phyloP scores from a whole-genome alignment of 2,888 invertebrate genomes.

The Heterodera filipjevi region DNA sequence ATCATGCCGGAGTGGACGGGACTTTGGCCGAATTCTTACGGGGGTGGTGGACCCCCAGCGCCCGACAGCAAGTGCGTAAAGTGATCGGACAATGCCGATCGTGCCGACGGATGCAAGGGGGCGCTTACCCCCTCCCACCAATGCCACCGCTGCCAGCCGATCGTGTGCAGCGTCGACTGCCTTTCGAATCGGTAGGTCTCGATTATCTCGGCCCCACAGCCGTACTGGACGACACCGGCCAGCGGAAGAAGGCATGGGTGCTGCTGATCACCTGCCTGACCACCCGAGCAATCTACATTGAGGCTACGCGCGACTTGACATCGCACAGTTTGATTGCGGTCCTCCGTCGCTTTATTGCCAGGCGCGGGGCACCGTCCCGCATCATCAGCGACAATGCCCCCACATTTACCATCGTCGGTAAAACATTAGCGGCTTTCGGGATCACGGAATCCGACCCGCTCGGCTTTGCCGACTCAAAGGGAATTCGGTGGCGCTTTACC shows the following conservation, averaged over 20 bases:
- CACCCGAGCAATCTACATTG: constrained; percentile 18
- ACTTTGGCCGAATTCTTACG: constrained; percentile 15
- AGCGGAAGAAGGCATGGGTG: constrained; percentile 16
- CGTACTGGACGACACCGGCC: constrained; percentile 9
- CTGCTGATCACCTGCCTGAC: constrained; percentile 22
- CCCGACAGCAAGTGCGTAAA: neutral
- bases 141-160: constrained; percentile 31
- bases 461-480: neutral
- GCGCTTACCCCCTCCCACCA: constrained; percentile 30
- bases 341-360: constrained; percentile 40
- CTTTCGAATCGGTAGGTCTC: constrained; percentile 43
- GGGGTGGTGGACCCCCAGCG: constrained; percentile 15
- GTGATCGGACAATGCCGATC: constrained; percentile 3
- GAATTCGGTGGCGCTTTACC: constrained; percentile 21
- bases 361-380: constrained; percentile 58
- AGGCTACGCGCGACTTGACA: neutral
- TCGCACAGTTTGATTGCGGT: neutral
- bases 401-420: neutral
- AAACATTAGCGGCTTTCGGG: neutral
- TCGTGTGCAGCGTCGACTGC: constrained; percentile 30
- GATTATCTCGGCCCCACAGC: constrained; percentile 37
- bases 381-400: constrained; percentile 47
- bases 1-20: constrained; percentile 24
- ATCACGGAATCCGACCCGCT: neutral
- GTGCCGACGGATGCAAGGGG: constrained; percentile 15